These are phyloP conservation scores for Actias luna DNA, from an alignment of 2,888 invertebrate species.

Conservation along the genomic window DNA sequence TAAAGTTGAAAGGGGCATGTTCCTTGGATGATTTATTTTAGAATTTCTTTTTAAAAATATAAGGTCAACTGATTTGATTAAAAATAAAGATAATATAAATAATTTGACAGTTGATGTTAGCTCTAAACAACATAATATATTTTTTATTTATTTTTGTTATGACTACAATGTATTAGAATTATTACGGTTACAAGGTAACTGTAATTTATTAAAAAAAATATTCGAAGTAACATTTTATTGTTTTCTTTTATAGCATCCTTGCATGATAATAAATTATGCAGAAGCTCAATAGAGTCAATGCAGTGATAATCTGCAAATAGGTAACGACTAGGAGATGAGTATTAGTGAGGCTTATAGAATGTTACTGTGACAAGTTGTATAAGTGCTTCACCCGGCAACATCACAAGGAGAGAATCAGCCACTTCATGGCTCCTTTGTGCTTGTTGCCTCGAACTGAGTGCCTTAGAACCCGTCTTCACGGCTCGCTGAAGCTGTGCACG, in stretches of 20 bases:
- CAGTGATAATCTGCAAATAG: too few species aligned
- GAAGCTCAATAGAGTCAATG: too few species aligned
- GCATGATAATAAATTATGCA: too few species aligned
- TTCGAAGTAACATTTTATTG: neutral
- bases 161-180: neutral
- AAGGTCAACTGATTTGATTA: constrained; percentile 1
- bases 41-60: constrained; percentile 18
- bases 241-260: too few species aligned
- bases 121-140: neutral
- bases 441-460: too few species aligned
- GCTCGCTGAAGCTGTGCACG: too few species aligned
- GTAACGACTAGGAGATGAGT: too few species aligned
- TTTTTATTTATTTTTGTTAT: neutral
- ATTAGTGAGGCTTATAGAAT: too few species aligned
- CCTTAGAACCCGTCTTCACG: too few species aligned
- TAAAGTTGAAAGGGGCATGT: constrained; percentile 51
- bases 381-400: neutral
- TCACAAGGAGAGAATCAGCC: too few species aligned
- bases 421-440: too few species aligned
- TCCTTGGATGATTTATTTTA: constrained; percentile 58
- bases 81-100: neutral
- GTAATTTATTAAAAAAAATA: too few species aligned
- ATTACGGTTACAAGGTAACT: neutral
- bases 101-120: neutral
- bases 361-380: neutral